Conservation (phyloP, 2,113 vertebrate species). For the Pygoscelis adeliae region DNA sequence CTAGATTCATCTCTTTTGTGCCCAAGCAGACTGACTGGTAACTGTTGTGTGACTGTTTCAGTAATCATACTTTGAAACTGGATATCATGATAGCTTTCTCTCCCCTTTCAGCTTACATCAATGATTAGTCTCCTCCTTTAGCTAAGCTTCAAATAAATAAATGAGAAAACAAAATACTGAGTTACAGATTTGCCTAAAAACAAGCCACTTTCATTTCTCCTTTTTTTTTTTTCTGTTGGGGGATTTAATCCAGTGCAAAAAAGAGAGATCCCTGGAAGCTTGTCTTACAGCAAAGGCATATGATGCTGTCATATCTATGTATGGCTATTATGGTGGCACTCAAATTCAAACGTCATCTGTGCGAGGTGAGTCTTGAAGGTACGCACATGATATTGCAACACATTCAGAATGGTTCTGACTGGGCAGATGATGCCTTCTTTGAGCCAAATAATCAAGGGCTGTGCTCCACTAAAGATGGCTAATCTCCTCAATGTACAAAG, state of each 20-base stretch:
- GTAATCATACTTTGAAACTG: neutral
- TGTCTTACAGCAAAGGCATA: neutral
- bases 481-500: neutral
- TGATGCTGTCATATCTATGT: neutral
- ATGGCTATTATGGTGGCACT: neutral
- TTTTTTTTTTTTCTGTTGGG: neutral
- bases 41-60: neutral
- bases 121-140: neutral
- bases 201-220: neutral
- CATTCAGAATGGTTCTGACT: neutral
- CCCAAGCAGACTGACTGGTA: neutral
- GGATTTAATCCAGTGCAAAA: neutral
- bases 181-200: neutral
- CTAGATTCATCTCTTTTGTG: neutral
- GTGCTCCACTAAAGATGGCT: neutral
- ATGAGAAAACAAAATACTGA: neutral
- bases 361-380: neutral
- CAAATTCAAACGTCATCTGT: neutral
- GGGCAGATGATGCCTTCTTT: neutral
- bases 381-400: neutral
- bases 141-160: neutral
- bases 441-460: slow-evolving; percentile 32
- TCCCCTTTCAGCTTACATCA: neutral
- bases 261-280: neutral
- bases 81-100: neutral